Evolutionary conservation across 2,888 invertebrate species (phyloP).

Genomic region (Ochropacha duplaris): DNA sequence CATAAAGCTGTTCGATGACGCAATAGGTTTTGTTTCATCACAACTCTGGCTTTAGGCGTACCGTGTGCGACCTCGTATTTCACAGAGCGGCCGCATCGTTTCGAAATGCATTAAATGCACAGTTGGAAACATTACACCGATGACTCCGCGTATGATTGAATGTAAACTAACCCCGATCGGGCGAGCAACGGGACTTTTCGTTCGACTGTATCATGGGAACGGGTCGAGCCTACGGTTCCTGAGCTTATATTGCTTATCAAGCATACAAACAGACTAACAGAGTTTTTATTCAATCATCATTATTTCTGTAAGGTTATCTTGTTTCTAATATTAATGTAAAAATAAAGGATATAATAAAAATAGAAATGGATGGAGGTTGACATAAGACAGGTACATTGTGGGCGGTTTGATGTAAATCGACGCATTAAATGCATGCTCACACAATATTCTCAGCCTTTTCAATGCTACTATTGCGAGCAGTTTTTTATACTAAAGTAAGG

Average conservation of each 20-base stretch:
- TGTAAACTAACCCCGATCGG: slow-evolving; percentile 54
- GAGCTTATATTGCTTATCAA: slow-evolving; percentile 11
- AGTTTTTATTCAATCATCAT: neutral
- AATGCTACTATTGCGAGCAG: slow-evolving; percentile 39
- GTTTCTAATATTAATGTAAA: slow-evolving; percentile 14
- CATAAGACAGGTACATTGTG: slow-evolving; percentile 57
- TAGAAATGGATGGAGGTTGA: slow-evolving; percentile 42
- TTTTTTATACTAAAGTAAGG: slow-evolving; percentile 12
- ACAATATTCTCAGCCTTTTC: slow-evolving; percentile 65
- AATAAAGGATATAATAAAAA: slow-evolving; percentile 17
- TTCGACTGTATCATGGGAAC: slow-evolving; percentile 41
- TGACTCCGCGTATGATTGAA: slow-evolving; percentile 54
- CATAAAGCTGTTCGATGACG: slow-evolving; percentile 74
- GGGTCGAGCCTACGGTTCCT: slow-evolving; percentile 23
- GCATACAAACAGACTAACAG: neutral
- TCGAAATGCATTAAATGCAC: slow-evolving; percentile 82
- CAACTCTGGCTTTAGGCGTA: slow-evolving; percentile 68
- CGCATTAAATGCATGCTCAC: slow-evolving; percentile 50
- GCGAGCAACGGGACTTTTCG: slow-evolving; percentile 36
- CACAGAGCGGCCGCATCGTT: slow-evolving; percentile 77
- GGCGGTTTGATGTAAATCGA: slow-evolving; percentile 53
- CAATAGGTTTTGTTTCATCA: slow-evolving; percentile 80
- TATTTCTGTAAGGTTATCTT: neutral
- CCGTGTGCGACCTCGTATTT: slow-evolving; percentile 75
- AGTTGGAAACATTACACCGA: slow-evolving; percentile 64